A percentile compares a stretch with the other conserved stretches of the same genome.
Conservation (phyloP, 1,140 invertebrate species). For the Teleopsis dalmanni region DNA sequence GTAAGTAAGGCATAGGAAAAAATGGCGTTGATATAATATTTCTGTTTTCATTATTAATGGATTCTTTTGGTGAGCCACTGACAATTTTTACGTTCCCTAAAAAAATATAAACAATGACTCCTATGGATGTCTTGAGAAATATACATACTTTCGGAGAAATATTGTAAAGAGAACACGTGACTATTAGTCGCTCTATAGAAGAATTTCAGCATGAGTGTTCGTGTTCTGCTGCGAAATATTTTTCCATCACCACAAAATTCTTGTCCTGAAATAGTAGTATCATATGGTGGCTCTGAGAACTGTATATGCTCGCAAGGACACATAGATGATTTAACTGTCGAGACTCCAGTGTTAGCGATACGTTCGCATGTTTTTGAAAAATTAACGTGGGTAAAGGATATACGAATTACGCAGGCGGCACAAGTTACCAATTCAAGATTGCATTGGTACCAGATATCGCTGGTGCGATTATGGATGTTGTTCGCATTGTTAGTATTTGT, state of each 20-base stretch:
- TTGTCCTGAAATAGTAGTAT: slow-evolving; percentile 52
- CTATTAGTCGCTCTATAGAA: slow-evolving; percentile 55
- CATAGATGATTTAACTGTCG: slow-evolving; percentile 27
- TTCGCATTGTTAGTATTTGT: slow-evolving; percentile 1
- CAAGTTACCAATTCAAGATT: slow-evolving; percentile 62
- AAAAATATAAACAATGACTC: neutral
- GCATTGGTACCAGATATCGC: slow-evolving; percentile 51
- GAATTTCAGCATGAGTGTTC: slow-evolving; percentile 54
- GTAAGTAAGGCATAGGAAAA: slow-evolving; percentile 61
- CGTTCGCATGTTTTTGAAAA: slow-evolving; percentile 43
- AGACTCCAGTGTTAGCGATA: slow-evolving; percentile 20
- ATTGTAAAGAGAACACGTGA: slow-evolving; percentile 60
- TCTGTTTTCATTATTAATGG: slow-evolving; percentile 30
- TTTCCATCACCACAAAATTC: slow-evolving; percentile 56
- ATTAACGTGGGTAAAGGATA: slow-evolving; percentile 52
- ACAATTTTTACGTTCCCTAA: slow-evolving; percentile 57
- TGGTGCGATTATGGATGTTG: slow-evolving; percentile 29
- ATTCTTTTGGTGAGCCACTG: slow-evolving; percentile 45
- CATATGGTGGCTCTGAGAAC: slow-evolving; percentile 61
- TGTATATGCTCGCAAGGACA: slow-evolving; percentile 61
- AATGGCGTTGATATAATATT: slow-evolving; percentile 54
- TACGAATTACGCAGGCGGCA: slow-evolving; percentile 59
- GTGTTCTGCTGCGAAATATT: slow-evolving; percentile 56
- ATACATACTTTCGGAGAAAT: slow-evolving; percentile 57
- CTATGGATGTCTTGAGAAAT: neutral